Evolutionary conservation across 2,888 invertebrate genomes (phyloP).

Genomic region (Parapristionchus giblindavisi): DNA sequence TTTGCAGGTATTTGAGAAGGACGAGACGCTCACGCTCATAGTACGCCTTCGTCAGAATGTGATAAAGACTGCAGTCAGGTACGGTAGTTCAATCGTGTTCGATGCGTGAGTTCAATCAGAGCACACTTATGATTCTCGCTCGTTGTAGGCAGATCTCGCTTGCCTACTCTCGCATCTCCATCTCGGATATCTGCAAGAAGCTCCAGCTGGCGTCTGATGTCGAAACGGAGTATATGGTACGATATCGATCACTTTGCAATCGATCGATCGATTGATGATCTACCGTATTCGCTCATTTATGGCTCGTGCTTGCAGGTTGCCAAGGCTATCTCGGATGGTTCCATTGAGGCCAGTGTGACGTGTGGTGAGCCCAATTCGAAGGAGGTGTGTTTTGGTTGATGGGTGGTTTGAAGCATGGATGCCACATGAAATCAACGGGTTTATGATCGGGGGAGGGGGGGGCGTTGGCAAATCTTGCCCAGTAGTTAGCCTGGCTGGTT

Average conservation of each 20-base stretch:
- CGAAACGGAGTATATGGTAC: constrained; percentile 97
- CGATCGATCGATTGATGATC: neutral
- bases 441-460: neutral
- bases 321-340: constrained; percentile 87
- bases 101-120: too few species aligned
- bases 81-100: neutral
- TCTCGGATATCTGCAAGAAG: constrained; percentile 86
- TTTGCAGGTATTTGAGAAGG: constrained; percentile 80
- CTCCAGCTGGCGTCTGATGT: constrained; percentile 88
- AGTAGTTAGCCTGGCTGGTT: too few species aligned
- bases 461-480: too few species aligned
- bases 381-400: constrained; percentile 41
- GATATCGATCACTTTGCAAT: neutral
- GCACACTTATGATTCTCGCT: too few species aligned
- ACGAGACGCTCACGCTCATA: constrained; percentile 94
- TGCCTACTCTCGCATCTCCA: constrained; percentile 38
- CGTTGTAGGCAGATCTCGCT: constrained; percentile 43
- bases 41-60: constrained; percentile 96
- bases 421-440: neutral
- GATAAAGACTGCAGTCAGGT: constrained; percentile 82
- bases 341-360: constrained; percentile 95
- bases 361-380: constrained; percentile 80
- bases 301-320: constrained; percentile 47
- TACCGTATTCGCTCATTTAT: neutral
- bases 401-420: neutral